These are phyloP conservation scores for Tromatobia lineatoria DNA, from an alignment of 2,888 invertebrate genomes.

Conservation along the genomic window DNA sequence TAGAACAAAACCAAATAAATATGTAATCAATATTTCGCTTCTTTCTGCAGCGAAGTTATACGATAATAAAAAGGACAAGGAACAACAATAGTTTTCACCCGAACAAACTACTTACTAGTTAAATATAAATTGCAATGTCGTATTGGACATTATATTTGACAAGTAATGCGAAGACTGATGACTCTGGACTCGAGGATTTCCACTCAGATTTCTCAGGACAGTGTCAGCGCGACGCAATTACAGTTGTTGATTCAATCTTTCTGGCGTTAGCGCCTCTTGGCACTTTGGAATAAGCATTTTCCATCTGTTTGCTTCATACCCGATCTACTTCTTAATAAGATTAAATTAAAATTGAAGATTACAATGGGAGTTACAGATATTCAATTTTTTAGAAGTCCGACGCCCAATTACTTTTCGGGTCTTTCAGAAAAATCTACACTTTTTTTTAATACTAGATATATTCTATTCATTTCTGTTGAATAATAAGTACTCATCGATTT, in stretches of 20 bases:
- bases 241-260: neutral
- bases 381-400: too few relatives aligned
- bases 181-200: neutral
- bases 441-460: too few relatives aligned
- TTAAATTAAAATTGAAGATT: neutral
- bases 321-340: neutral
- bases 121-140: slow-evolving; percentile 2
- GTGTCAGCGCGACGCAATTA: neutral
- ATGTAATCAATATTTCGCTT: neutral
- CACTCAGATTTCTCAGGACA: neutral
- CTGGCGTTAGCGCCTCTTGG: too few relatives aligned
- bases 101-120: slow-evolving; percentile 14
- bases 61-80: neutral
- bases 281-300: slow-evolving; percentile 18
- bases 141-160: neutral
- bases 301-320: too few relatives aligned
- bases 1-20: neutral
- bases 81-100: neutral
- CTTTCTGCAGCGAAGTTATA: neutral
- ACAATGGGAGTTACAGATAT: too few relatives aligned
- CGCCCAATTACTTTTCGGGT: too few relatives aligned
- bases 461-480: too few relatives aligned
- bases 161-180: neutral
- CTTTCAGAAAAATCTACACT: too few relatives aligned
- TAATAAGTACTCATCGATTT: too few relatives aligned